A percentile compares a stretch with the other conserved stretches of the same genome.
Conservation (phyloP, 2,888 invertebrate genomes). For the Pseudoips prasinana region DNA sequence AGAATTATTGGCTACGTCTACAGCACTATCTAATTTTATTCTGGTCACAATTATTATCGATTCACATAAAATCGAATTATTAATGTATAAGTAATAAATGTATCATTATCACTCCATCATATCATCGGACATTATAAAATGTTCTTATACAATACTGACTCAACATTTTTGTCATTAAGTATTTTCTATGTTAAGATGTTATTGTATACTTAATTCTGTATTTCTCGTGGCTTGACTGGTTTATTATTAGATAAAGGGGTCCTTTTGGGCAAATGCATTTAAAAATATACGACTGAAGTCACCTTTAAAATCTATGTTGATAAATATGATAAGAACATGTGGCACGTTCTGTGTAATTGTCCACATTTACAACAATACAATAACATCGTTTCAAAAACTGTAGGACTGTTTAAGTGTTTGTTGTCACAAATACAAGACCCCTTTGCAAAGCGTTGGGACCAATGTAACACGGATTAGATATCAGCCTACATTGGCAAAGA, state of each 20-base stretch:
- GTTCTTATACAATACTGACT: slow-evolving; percentile 17
- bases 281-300: too few relatives aligned
- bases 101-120: slow-evolving; percentile 26
- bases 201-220: slow-evolving; percentile 32
- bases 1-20: not conserved
- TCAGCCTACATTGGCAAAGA: slow-evolving; percentile 28
- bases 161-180: slow-evolving; percentile 29
- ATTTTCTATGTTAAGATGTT: slow-evolving; percentile 36
- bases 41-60: slow-evolving; percentile 2
- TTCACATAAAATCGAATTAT: not conserved
- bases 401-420: too few relatives aligned
- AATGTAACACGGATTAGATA: slow-evolving; percentile 50
- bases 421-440: slow-evolving; percentile 29
- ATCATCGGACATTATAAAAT: slow-evolving; percentile 24
- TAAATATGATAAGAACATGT: too few relatives aligned
- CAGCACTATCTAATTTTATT: not conserved
- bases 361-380: too few relatives aligned
- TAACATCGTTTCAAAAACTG: too few relatives aligned
- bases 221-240: slow-evolving; percentile 41
- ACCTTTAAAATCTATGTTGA: too few relatives aligned
- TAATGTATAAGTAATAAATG: slow-evolving; percentile 10
- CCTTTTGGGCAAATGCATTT: slow-evolving; percentile 29
- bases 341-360: too few relatives aligned
- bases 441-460: slow-evolving; percentile 71
- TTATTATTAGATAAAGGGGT: slow-evolving; percentile 38